phyloP scores from a whole-genome alignment of 2,888 invertebrate species.

The Drosophila acutilabella region DNA sequence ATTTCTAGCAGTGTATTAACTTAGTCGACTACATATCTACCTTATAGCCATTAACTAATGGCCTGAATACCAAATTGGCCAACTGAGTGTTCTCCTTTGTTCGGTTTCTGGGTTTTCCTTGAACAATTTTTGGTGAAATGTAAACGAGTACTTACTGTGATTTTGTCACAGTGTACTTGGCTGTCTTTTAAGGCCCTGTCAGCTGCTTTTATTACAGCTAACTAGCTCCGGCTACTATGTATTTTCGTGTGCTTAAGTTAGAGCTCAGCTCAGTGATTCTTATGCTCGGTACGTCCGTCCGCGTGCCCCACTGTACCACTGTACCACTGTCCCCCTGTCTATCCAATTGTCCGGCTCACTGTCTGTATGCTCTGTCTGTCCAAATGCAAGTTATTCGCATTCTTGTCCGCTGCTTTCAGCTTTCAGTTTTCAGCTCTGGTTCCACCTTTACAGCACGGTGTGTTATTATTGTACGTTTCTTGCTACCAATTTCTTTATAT shows the following conservation, averaged over 20 bases:
- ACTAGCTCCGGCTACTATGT: slow-evolving; percentile 55
- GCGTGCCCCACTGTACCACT: slow-evolving; percentile 2
- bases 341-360: slow-evolving; percentile 42
- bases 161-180: slow-evolving; percentile 50
- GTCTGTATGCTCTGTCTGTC: slow-evolving; percentile 39
- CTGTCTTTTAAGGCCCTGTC: slow-evolving; percentile 23
- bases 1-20: slow-evolving; percentile 1
- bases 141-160: slow-evolving; percentile 16
- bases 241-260: slow-evolving; percentile 56
- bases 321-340: slow-evolving; percentile 28
- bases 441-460: slow-evolving; percentile 74
- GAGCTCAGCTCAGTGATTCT: slow-evolving; percentile 55
- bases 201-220: slow-evolving; percentile 49
- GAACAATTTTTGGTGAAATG: slow-evolving; percentile 26
- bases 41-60: slow-evolving; percentile 17
- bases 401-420: slow-evolving; percentile 57
- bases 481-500: slow-evolving; percentile 14
- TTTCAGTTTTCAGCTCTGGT: slow-evolving; percentile 40
- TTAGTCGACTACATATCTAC: not conserved
- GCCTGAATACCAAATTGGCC: slow-evolving; percentile 38
- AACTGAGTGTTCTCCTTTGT: slow-evolving; percentile 29
- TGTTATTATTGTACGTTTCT: slow-evolving; percentile 69
- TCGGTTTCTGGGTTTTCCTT: slow-evolving; percentile 33
- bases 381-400: slow-evolving; percentile 75
- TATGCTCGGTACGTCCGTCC: slow-evolving; percentile 10